These are phyloP conservation scores for Manduca sexta DNA, from an alignment of 1,140 invertebrate genomes.

Conservation along the genomic window DNA sequence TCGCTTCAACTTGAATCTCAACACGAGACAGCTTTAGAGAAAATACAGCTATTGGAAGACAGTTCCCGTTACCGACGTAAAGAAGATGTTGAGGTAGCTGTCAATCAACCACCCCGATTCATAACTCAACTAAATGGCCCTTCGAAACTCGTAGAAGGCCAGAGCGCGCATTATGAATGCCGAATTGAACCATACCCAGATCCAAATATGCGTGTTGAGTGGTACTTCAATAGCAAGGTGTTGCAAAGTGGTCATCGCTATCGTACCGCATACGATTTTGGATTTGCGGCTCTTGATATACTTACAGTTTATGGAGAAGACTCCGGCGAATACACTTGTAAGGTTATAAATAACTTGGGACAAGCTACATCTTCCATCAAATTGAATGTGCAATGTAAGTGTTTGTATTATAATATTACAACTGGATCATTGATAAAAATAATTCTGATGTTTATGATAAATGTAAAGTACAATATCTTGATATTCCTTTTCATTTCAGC, in stretches of 20 bases:
- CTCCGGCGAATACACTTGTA: constrained; percentile 93
- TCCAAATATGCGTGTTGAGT: constrained; percentile 92
- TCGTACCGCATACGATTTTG: constrained; percentile 95
- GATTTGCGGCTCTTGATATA: constrained; percentile 95
- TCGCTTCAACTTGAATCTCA: constrained; percentile 91
- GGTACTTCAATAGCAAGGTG: constrained; percentile 95
- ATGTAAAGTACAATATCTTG: constrained; percentile 1
- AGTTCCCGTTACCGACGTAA: constrained; percentile 83
- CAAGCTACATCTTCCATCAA: constrained; percentile 86
- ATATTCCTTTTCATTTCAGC: constrained; percentile 76
- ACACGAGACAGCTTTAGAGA: constrained; percentile 90
- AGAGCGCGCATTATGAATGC: constrained; percentile 96
- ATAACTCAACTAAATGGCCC: constrained; percentile 90
- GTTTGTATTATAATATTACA: constrained; percentile 2
- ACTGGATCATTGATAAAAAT: too few relatives aligned
- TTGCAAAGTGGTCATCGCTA: constrained; percentile 93
- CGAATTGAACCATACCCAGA: constrained; percentile 97
- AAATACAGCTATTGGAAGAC: constrained; percentile 91
- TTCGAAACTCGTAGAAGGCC: constrained; percentile 85
- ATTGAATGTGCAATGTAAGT: constrained; percentile 88
- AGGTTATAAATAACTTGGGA: constrained; percentile 90
- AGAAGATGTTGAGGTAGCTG: constrained; percentile 86
- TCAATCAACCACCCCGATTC: constrained; percentile 89
- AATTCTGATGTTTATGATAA: neutral
- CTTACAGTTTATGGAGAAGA: constrained; percentile 95